Base-by-base conservation (phyloP, 2,888 invertebrate genomes). In the Terebella lapidaria region DNA sequence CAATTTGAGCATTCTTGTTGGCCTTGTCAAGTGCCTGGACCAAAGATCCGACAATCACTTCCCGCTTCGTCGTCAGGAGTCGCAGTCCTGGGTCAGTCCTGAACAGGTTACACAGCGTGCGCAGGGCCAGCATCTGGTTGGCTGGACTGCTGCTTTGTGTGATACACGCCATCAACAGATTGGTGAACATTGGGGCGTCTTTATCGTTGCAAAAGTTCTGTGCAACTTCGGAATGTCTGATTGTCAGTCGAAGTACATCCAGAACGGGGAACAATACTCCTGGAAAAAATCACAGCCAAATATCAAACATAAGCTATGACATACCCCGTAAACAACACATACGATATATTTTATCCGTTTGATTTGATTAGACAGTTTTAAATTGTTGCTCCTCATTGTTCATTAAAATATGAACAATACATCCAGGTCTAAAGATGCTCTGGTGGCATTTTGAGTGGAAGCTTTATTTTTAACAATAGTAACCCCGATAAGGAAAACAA, bases 181-280 rank as follows among this genome's bases (percentile, higher is more conserved):
- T 72, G 15, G 84, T 68, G 51, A 85, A 81, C 35, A 77, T 75
- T 25, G 65, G 62, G 18, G 71, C 71, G 15, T 70, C 65, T 5
- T 61, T 56, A 57, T 79, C 74, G 57, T 77, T 72, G 72, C 85
- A 83, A 54, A 88, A 77, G 52, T 81, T 70, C 3, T 81, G 76
- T 66, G 87, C 87, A 3, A 89, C 84, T 2, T 85, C 82, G 71
- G 86, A 85, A 66, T 87, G 87, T 52, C 91, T 86, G 45, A 94
- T 85, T 0, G 91, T 90, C 73, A 95, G 82, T 67, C 96, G 86
- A 18, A 92, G 85, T 3, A 95, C 83, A 76, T 97, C 96, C 68
- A 97, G 81, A 3, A 89, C 90, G 0, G 96, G 96, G 76, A 94
- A 94, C 1, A 94, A 84, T 65, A 88, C 85, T 74, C 90, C 90